phyloP scores from a whole-genome alignment of 2,797 vertebrate species.

The Halcyon badia region DNA sequence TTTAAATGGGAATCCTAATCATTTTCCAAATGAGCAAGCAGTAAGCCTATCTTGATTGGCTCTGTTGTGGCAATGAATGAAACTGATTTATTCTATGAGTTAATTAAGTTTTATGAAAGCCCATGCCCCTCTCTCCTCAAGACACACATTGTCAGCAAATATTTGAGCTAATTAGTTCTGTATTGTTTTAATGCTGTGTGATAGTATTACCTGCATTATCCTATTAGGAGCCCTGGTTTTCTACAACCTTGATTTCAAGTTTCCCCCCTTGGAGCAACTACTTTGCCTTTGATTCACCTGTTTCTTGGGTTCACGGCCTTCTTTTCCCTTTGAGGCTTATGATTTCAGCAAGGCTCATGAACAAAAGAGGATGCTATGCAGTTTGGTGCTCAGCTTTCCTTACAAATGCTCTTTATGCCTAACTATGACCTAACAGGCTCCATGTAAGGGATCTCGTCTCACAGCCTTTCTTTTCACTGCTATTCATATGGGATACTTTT shows the following conservation, averaged over 20 bases:
- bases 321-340: conserved; percentile 39
- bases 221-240: background rate
- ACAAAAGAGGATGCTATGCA: background rate
- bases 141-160: conserved; percentile 63
- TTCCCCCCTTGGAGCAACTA: background rate
- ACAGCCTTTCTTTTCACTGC: background rate
- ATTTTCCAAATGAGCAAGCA: conserved; percentile 81
- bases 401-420: background rate
- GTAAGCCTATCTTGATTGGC: conserved; percentile 70
- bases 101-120: conserved; percentile 80
- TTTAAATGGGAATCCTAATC: conserved; percentile 79
- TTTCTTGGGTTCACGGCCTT: background rate
- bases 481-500: background rate
- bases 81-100: conserved; percentile 75
- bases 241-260: background rate
- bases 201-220: conserved; percentile 53
- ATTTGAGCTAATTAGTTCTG: conserved; percentile 73
- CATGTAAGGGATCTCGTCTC: background rate
- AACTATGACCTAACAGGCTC: background rate
- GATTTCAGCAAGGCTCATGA: background rate
- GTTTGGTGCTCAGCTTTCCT: background rate
- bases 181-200: conserved; percentile 59
- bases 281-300: conserved; percentile 52
- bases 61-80: conserved; percentile 69
- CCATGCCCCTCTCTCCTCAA: conserved; percentile 25